These are phyloP conservation scores for Ormyrus labotus DNA, from an alignment of 2,888 invertebrate species.

Conservation along the genomic window DNA sequence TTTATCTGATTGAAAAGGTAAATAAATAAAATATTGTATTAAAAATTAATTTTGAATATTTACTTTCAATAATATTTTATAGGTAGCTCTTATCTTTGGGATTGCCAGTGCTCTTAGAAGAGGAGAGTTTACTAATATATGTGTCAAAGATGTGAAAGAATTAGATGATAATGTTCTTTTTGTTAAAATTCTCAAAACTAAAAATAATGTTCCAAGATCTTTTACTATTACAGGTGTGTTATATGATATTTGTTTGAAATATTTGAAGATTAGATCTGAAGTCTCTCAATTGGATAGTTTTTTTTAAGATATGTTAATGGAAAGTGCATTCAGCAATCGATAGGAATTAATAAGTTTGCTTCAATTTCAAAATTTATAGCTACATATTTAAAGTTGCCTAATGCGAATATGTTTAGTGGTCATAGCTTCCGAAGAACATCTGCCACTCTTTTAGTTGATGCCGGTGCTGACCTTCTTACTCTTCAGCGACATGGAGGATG, in stretches of 20 bases:
- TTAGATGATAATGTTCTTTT: neutral
- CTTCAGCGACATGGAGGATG: constrained; percentile 10
- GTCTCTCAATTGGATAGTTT: neutral
- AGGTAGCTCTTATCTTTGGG: neutral
- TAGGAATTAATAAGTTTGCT: neutral
- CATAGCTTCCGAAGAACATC: constrained; percentile 11
- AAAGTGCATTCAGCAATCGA: neutral
- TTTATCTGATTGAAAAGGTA: neutral
- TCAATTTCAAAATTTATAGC: neutral
- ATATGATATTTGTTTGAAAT: neutral
- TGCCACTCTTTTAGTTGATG: neutral
- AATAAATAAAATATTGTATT: neutral
- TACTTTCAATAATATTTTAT: neutral
- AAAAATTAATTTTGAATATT: neutral
- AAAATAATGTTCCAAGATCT: neutral
- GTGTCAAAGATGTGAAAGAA: neutral
- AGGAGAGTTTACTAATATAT: neutral
- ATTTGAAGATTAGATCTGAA: neutral
- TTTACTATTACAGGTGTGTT: neutral
- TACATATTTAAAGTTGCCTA: neutral
- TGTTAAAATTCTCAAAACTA: neutral
- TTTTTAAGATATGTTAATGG: neutral
- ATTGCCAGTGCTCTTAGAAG: neutral
- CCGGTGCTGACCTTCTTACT: neutral
- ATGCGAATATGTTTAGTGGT: neutral